Base-by-base conservation (phyloP, 2,113 vertebrate species). In the Sprattus sprattus region DNA sequence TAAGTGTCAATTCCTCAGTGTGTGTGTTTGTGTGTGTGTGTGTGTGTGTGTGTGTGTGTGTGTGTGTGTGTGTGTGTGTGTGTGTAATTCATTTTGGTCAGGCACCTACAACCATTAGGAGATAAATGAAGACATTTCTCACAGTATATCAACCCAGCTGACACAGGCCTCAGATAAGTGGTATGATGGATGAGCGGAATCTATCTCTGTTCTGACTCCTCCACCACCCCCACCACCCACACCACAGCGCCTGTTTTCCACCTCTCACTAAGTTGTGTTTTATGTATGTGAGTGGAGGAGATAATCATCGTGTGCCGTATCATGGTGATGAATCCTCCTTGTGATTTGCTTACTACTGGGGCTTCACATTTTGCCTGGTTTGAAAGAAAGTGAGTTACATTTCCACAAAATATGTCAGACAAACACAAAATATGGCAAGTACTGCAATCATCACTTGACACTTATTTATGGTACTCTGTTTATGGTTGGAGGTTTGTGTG, bases 21-120 rank as follows among this genome's bases (percentile, higher is more conserved):
- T 13, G 25, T 32, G 32, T 32, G 4, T 39, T n/a, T n/a, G n/a
- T n/a, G n/a, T n/a, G n/a, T n/a, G n/a, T n/a, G n/a, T n/a, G n/a
- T n/a, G n/a, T n/a, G n/a, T n/a, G n/a, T n/a, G n/a, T n/a, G n/a
- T n/a, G n/a, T n/a, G n/a, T n/a, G n/a, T n/a, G n/a, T n/a, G n/a
- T n/a, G n/a, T n/a, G n/a, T n/a, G n/a, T n/a, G n/a, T n/a, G n/a
- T n/a, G n/a, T n/a, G 16, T 44, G 39, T 13, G 25, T 32, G 32
- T 32, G 4, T 39, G 71, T 15, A 78, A 78, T 78, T 39, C 39
- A 78, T 28, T 78, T 78, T 11, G 11, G 64, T 28, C 32, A 39
- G 71, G 32, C 71, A 78, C 71, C 71, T 78, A 78, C 71, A 78
- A 15, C 71, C 32, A 78, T 78, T 78, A 78, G 13, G 5, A 78